Percentiles rank a stretch among this genome's conserved stretches.
Conservation (phyloP, 1,140 invertebrate genomes). For the Oreohelix idahoensis region DNA sequence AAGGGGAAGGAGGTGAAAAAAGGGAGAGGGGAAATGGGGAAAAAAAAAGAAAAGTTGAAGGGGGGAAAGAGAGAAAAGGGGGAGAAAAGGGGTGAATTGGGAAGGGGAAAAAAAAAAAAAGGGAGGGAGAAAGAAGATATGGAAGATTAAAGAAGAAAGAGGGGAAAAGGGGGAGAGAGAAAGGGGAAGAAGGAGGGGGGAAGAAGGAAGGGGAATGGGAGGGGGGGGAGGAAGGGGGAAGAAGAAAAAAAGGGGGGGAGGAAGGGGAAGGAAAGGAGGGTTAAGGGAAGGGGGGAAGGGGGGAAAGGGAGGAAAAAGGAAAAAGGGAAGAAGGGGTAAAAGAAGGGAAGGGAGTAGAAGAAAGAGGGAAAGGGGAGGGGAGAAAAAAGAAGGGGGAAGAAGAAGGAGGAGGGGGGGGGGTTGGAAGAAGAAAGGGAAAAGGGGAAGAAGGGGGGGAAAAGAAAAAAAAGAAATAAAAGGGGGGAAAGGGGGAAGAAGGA, state of each 20-base stretch:
- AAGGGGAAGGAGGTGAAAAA: too few relatives aligned
- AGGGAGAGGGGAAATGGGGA: too few relatives aligned
- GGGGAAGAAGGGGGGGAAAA: background rate
- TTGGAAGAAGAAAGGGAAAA: background rate
- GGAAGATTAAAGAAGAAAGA: background rate
- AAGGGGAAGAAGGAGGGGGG: too few relatives aligned
- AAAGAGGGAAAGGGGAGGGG: background rate
- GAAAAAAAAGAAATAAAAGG: background rate
- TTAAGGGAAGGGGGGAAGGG: background rate
- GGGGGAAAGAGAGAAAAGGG: too few relatives aligned
- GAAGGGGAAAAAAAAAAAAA: too few relatives aligned
- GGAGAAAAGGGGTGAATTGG: too few relatives aligned
- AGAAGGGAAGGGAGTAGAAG: background rate
- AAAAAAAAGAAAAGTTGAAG: too few relatives aligned
- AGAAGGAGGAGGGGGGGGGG: background rate
- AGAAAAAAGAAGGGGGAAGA: background rate
- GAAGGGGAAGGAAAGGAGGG: background rate
- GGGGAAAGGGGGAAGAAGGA: background rate
- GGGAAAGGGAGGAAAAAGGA: background rate
- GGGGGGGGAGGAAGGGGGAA: too few relatives aligned
- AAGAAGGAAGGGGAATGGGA: too few relatives aligned
- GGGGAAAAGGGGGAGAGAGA: too few relatives aligned
- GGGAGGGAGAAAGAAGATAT: too few relatives aligned
- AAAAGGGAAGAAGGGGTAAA: background rate
- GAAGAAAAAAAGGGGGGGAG: too few relatives aligned